phyloP scores from a whole-genome alignment of 2,113 vertebrate species.

The Rhabdomys dilectus region DNA sequence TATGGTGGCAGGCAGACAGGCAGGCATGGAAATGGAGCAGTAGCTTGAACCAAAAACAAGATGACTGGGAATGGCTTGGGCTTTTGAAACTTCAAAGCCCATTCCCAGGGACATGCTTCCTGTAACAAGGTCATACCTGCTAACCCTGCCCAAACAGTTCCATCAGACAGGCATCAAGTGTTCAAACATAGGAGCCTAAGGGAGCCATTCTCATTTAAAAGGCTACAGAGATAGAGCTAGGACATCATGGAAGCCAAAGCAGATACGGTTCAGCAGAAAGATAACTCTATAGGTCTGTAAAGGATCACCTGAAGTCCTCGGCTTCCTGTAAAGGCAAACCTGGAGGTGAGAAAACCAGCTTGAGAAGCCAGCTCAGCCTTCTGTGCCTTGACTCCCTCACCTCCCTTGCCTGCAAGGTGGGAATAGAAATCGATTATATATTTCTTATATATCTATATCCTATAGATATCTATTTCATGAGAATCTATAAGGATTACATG shows the following conservation, averaged over 20 bases:
- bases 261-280: background rate
- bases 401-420: background rate
- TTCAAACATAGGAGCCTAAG: background rate
- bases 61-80: background rate
- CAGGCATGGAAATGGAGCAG: background rate
- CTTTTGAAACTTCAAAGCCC: background rate
- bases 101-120: background rate
- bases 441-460: too few species aligned
- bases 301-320: accelerated
- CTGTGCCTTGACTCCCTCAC: background rate
- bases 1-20: background rate
- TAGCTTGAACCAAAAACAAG: background rate
- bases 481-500: background rate
- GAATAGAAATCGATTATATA: background rate
- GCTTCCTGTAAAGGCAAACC: background rate
- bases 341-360: background rate
- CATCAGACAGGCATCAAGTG: background rate
- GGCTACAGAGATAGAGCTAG: background rate
- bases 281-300: background rate
- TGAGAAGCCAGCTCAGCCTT: background rate
- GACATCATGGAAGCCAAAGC: background rate
- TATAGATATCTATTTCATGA: background rate
- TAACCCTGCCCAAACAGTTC: background rate
- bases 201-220: background rate
- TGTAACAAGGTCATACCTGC: background rate